These are phyloP conservation scores for Melanocharis versteri DNA, from an alignment of 2,113 vertebrate genomes.

Conservation along the genomic window DNA sequence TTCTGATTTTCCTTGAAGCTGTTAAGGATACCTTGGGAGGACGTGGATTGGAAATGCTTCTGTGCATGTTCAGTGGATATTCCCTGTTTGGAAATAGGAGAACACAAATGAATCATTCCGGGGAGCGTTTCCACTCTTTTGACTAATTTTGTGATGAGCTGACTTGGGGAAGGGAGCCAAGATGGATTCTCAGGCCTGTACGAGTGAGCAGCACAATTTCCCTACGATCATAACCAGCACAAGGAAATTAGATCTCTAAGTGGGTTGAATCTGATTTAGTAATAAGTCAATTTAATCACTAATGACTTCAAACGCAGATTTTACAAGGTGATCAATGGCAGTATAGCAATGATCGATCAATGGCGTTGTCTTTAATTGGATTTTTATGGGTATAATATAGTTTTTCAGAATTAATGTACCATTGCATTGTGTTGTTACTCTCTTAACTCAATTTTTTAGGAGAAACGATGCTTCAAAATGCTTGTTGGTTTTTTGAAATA, in stretches of 20 bases:
- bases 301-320: conserved; percentile 65
- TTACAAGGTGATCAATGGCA: conserved; percentile 62
- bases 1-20: background rate
- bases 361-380: conserved; percentile 62
- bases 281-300: conserved; percentile 68
- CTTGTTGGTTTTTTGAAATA: conserved; percentile 43
- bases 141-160: background rate
- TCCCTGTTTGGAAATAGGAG: background rate
- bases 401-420: conserved; percentile 68
- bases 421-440: conserved; percentile 55
- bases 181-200: conserved; percentile 14
- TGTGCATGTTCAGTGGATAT: accelerated
- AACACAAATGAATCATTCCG: background rate
- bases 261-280: conserved; percentile 59
- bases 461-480: conserved; percentile 39
- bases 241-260: conserved; percentile 44
- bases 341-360: conserved; percentile 51
- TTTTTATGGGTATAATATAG: conserved; percentile 63
- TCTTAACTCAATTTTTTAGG: conserved; percentile 42
- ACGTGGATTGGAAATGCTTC: background rate
- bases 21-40: background rate
- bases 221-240: background rate
- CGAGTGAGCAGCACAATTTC: conserved; percentile 42
- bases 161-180: background rate
- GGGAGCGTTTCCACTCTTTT: background rate